Conservation (phyloP, 2,797 vertebrate genomes). For the Loriculus beryllinus region DNA sequence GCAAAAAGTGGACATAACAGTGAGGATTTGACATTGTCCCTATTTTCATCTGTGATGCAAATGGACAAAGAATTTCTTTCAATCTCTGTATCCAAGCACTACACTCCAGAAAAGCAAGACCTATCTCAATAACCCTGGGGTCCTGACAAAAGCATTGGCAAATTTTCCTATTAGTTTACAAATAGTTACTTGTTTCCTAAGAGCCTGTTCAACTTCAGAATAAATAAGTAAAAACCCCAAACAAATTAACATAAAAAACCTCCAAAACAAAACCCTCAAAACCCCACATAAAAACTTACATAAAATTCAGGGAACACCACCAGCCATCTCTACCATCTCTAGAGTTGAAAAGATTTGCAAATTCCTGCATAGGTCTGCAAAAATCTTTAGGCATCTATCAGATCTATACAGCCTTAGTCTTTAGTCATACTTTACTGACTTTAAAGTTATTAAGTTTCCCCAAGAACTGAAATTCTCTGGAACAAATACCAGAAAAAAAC, state of each 20-base stretch:
- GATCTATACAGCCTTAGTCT: background rate
- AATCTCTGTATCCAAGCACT: background rate
- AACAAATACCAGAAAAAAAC: background rate
- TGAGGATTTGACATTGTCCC: background rate
- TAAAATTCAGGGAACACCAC: background rate
- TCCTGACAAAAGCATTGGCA: background rate
- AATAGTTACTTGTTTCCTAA: background rate
- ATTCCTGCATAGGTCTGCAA: background rate
- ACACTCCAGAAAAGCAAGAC: background rate
- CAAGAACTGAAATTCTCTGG: background rate
- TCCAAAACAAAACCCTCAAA: background rate
- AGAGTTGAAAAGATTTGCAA: background rate
- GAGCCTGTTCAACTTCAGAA: background rate
- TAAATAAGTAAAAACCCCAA: background rate
- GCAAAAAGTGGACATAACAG: background rate
- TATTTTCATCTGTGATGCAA: background rate
- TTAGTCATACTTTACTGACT: background rate
- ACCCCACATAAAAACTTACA: background rate
- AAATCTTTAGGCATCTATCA: background rate
- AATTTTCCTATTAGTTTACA: background rate
- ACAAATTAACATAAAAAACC: rapidly evolving
- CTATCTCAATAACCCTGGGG: rapidly evolving
- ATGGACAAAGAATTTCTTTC: background rate
- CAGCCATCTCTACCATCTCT: background rate
- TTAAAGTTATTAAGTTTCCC: background rate